Conservation (phyloP, 2,113 vertebrate genomes). For the Tragulus kanchil region DNA sequence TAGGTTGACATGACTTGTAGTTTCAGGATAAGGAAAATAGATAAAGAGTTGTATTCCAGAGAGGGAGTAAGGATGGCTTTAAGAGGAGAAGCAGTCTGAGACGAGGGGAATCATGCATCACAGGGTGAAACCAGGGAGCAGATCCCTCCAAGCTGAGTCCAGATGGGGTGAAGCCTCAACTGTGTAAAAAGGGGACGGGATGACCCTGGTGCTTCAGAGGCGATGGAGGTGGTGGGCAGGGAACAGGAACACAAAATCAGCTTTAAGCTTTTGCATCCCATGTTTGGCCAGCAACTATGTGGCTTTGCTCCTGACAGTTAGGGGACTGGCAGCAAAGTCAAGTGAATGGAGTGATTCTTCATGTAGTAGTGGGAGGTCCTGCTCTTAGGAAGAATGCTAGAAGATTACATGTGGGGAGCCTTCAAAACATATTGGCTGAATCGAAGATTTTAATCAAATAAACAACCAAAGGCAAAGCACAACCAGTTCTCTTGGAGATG, state of each 20-base stretch:
- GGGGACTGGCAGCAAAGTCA: neutral
- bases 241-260: neutral
- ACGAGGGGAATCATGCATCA: neutral
- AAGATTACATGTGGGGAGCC: neutral
- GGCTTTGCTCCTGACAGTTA: neutral
- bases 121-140: neutral
- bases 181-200: neutral
- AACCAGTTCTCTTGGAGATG: neutral
- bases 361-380: neutral
- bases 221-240: neutral
- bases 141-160: neutral
- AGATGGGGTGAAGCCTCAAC: neutral
- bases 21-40: neutral
- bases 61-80: neutral
- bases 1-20: neutral
- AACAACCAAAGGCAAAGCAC: neutral
- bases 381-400: neutral
- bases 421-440: neutral
- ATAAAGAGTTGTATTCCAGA: neutral
- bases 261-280: neutral
- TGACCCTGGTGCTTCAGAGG: neutral
- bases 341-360: neutral
- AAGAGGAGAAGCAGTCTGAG: neutral
- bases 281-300: neutral
- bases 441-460: neutral